Percentiles rank a stretch among this genome's conserved stretches.
phyloP scores from a whole-genome alignment of 2,888 invertebrate species.

The Mesorhabditis belari region DNA sequence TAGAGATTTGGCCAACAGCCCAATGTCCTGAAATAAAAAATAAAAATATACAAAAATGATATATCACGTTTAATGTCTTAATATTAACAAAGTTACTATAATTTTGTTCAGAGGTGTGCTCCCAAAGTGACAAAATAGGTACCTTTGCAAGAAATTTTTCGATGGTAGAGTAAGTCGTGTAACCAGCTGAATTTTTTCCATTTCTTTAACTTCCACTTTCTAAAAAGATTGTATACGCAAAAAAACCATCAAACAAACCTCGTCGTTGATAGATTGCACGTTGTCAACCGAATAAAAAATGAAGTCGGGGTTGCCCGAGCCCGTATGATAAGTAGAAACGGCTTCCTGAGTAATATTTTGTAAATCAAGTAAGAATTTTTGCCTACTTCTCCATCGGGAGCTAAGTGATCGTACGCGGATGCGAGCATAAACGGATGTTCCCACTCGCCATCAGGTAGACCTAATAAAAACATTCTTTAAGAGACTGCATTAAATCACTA shows the following conservation, averaged over 20 bases:
- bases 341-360: constrained; percentile 3
- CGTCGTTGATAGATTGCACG: too few relatives aligned
- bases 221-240: neutral
- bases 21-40: constrained; percentile 2
- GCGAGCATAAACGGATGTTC: neutral
- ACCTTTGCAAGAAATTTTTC: neutral
- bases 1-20: constrained; percentile 21
- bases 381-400: neutral
- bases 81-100: too few relatives aligned
- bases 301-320: constrained; percentile 36
- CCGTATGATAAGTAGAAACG: constrained; percentile 37
- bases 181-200: neutral
- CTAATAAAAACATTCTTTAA: neutral
- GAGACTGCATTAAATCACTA: neutral
- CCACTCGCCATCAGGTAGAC: neutral
- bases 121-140: too few relatives aligned
- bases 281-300: constrained; percentile 38
- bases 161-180: neutral
- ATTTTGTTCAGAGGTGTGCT: too few relatives aligned
- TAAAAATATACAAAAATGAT: constrained; percentile 1
- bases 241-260: neutral
- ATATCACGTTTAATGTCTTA: too few relatives aligned
- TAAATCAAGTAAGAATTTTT: too few relatives aligned
- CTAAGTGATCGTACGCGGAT: neutral
- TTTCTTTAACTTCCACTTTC: neutral